phyloP scores from a whole-genome alignment of 2,797 vertebrate genomes.

The Tarsius wallacei region DNA sequence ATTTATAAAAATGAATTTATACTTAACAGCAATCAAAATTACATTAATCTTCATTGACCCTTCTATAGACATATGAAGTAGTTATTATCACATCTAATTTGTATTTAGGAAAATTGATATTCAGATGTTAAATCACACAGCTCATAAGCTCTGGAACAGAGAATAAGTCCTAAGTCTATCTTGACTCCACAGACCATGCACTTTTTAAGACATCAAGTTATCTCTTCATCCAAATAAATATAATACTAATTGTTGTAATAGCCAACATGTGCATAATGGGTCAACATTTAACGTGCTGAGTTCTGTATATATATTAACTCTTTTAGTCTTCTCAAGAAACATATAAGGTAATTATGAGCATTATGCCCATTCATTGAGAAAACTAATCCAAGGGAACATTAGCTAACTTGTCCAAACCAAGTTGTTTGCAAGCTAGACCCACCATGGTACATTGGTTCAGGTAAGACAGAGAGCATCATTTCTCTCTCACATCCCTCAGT shows the following conservation, averaged over 20 bases:
- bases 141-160: no score
- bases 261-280: accelerated
- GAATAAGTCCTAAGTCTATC: accelerated
- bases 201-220: background rate
- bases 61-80: accelerated
- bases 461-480: accelerated
- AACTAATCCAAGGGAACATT: accelerated
- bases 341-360: background rate
- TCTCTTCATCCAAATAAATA: background rate
- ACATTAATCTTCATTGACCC: background rate
- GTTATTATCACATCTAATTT: background rate
- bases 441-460: accelerated
- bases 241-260: background rate
- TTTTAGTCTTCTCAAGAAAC: background rate
- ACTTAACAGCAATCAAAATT: background rate
- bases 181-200: background rate
- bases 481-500: no score
- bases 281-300: background rate
- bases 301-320: no score
- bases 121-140: accelerated
- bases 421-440: accelerated
- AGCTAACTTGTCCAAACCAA: background rate
- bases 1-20: background rate
- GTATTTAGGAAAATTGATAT: background rate
- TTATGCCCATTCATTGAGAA: background rate